Base-by-base conservation (phyloP, 1,140 invertebrate species). In the Cylas formicarius region DNA sequence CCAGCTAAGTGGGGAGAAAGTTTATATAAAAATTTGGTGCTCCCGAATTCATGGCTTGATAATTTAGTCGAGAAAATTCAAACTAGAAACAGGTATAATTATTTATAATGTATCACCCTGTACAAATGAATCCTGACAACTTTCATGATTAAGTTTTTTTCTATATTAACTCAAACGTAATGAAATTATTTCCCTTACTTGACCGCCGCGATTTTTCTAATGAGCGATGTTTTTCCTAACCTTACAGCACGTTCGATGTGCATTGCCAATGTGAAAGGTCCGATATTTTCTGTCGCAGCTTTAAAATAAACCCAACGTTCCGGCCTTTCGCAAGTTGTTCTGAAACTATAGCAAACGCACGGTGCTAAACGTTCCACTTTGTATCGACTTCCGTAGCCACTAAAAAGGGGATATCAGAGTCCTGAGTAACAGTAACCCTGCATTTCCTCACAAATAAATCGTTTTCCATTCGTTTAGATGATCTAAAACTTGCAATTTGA, bases 181-280 rank as follows among this genome's bases (percentile, higher is more conserved):
- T 20, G 3, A 17, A 9, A 13, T 22, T 19, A 37, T 22, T 13
- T 13, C 13, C 28, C 38, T 40, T 43, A 52, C 53, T 41, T 49
- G 9, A 35, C 24, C 1, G 49, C 26, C 7, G 46, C 38, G 16
- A 62, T 55, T 52, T 57, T 59, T 19, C 58, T 44, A 21, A 62
- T 49, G 6, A 53, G 18, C 1, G 56, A 14, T 4, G 40, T 47
- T 44, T 60, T 59, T 8, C 49, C 44, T 11, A 52, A 39, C 41
- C 49, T 52, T 10, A 62, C 41, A 3, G 58, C 58, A 33, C 55
- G 47, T 1, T 51, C 53, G 32, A 62, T 28, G 35, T 62, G 60
- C 28, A 53, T 48, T 2, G 46, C 49, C 9, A 50, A 50, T 24
- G 29, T 34, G 46, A 46, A 60, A n/a, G 54, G 50, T 10, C 45